Percentiles rank a stretch among this genome's conserved stretches.
These are phyloP conservation scores for Sterna hirundo DNA, from an alignment of 2,113 vertebrate species.

Conservation along the genomic window DNA sequence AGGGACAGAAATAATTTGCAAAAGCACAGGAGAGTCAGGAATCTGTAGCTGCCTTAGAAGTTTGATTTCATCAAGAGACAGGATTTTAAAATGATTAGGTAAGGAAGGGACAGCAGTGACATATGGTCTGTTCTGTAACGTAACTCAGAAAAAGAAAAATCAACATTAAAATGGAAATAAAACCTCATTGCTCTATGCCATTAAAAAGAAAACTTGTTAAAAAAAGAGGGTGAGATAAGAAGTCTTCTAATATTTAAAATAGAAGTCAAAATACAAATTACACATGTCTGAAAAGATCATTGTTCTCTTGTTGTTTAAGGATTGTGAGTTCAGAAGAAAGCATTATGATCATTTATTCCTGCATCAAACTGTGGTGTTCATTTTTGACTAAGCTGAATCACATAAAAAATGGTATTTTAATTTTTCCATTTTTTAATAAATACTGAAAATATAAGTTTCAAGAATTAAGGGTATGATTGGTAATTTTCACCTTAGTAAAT, in stretches of 20 bases:
- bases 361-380: background rate
- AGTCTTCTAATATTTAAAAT: background rate
- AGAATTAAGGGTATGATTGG: background rate
- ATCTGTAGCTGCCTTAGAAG: background rate
- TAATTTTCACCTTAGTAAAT: background rate
- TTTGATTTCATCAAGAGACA: background rate
- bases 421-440: background rate
- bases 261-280: background rate
- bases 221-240: background rate
- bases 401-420: background rate
- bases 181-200: background rate
- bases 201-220: background rate
- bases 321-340: background rate
- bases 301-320: background rate
- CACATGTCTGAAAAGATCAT: background rate
- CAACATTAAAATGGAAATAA: background rate
- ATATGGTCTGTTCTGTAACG: background rate
- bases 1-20: background rate
- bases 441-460: accelerated
- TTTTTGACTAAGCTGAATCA: background rate
- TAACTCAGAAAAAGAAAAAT: background rate
- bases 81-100: background rate
- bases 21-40: background rate
- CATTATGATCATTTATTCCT: background rate
- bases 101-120: background rate